These are phyloP conservation scores for Clistopyga incitator DNA, from an alignment of 2,888 invertebrate genomes.

Conservation along the genomic window DNA sequence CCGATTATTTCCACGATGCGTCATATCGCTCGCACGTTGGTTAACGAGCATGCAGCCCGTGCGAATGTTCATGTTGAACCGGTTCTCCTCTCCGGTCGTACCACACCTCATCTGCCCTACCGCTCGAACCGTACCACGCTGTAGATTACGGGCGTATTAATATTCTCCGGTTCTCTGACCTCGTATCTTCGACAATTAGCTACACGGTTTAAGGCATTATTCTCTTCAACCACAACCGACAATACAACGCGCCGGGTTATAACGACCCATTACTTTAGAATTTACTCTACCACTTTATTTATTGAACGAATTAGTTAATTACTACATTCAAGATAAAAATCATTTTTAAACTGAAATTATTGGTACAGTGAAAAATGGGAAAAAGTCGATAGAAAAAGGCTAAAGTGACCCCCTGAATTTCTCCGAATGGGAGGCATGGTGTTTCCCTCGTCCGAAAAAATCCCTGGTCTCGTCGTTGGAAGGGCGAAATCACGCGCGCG, in stretches of 20 bases:
- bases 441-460: neutral
- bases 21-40: constrained; percentile 45
- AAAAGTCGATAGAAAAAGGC: neutral
- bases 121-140: constrained; percentile 10
- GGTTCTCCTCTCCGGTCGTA: constrained; percentile 2
- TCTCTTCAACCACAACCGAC: constrained; percentile 2
- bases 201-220: constrained; percentile 27
- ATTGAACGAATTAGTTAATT: too few species aligned
- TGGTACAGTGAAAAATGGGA: neutral
- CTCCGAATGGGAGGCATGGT: neutral
- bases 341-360: neutral
- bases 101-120: neutral
- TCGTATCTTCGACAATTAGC: constrained; percentile 42
- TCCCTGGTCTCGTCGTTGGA: neutral
- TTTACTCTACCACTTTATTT: too few species aligned
- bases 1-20: constrained; percentile 46
- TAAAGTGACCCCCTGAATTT: constrained; percentile 1
- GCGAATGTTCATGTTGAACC: constrained; percentile 33
- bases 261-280: too few species aligned
- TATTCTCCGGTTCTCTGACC: constrained; percentile 22
- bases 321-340: neutral
- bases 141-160: constrained; percentile 37
- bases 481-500: constrained; percentile 11
- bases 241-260: neutral
- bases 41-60: constrained; percentile 41